Percentiles rank a stretch among this genome's conserved stretches.
These are phyloP conservation scores for Ommatoiulus sabulosus DNA, from an alignment of 2,888 invertebrate genomes.

Conservation along the genomic window DNA sequence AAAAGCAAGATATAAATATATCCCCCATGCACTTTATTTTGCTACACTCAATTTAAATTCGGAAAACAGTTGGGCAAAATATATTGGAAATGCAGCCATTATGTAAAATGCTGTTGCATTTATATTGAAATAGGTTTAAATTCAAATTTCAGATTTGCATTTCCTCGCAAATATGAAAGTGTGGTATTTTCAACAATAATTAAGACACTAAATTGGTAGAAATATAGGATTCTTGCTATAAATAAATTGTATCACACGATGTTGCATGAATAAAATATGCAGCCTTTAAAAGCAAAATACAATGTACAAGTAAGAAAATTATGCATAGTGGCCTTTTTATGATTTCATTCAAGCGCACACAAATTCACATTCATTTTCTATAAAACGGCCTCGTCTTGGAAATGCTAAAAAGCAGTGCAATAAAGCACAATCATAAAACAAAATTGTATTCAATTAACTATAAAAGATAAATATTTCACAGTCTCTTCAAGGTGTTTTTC, in stretches of 20 bases:
- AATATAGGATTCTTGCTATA: conserved; percentile 7
- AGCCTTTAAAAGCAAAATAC: conserved; percentile 35
- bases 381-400: background rate
- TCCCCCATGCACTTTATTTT: conserved; percentile 19
- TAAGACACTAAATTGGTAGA: conserved; percentile 31
- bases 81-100: background rate
- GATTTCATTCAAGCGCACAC: background rate
- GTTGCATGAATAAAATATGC: conserved; percentile 16
- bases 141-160: background rate
- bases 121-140: background rate
- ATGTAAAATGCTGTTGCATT: background rate
- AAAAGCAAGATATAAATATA: background rate
- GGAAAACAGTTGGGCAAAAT: conserved; percentile 3
- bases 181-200: background rate
- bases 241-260: conserved; percentile 16
- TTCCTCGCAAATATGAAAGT: background rate
- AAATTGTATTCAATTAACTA: background rate
- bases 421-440: conserved; percentile 1
- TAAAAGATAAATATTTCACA: background rate
- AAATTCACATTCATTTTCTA: background rate
- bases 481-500: background rate
- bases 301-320: conserved; percentile 14
- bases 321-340: conserved; percentile 39
- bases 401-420: conserved; percentile 16
- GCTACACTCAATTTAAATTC: background rate